A percentile compares a stretch with the other conserved stretches of the same genome.
Conservation (phyloP, 2,888 invertebrate species). For the Eupithecia insigniata region DNA sequence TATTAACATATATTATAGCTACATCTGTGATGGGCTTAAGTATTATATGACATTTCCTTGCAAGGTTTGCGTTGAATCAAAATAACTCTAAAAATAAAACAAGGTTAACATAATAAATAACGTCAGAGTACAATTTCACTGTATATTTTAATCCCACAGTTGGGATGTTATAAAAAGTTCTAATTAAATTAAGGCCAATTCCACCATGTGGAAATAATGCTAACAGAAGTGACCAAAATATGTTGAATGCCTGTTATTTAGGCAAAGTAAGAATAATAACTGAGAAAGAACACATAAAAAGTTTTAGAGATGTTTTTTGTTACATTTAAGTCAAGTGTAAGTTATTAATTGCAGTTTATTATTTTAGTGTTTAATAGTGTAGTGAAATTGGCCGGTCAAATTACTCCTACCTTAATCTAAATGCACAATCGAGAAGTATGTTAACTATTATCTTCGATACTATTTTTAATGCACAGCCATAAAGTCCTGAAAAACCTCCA, state of each 20-base stretch:
- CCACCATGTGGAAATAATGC: not conserved
- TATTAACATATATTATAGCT: too few species aligned
- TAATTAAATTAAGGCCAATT: not conserved
- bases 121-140: not conserved
- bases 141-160: slow-evolving; percentile 13
- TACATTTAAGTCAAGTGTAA: too few species aligned
- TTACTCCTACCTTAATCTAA: slow-evolving; percentile 50
- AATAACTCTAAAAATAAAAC: not conserved
- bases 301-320: not conserved
- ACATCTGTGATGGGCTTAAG: too few species aligned
- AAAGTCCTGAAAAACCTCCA: slow-evolving; percentile 29
- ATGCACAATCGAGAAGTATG: slow-evolving; percentile 55
- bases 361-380: slow-evolving; percentile 13
- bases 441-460: slow-evolving; percentile 26
- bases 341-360: slow-evolving; percentile 18
- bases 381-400: slow-evolving; percentile 47
- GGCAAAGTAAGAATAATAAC: not conserved
- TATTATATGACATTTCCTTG: not conserved
- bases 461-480: slow-evolving; percentile 42
- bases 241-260: not conserved
- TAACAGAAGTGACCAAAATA: not conserved
- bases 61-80: not conserved
- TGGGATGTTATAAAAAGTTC: slow-evolving; percentile 5
- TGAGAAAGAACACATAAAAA: not conserved
- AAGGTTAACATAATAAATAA: not conserved